Conservation (phyloP, 2,113 vertebrate species). For the Syngnathus scovelli region DNA sequence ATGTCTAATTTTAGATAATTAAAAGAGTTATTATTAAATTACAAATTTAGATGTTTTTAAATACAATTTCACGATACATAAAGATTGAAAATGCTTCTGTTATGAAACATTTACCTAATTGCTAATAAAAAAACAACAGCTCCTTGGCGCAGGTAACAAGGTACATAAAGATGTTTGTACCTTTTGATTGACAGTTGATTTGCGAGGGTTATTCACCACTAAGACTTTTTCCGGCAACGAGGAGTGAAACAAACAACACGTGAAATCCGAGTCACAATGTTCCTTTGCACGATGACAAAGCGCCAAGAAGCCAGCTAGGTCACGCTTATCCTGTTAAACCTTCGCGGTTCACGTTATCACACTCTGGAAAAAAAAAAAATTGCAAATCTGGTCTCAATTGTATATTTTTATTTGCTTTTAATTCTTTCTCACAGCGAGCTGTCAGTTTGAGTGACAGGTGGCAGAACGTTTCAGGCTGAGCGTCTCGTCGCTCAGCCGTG, state of each 20-base stretch:
- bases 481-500: slow-evolving; percentile 65
- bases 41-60: neutral
- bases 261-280: neutral
- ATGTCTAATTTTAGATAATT: neutral
- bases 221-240: neutral
- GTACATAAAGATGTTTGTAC: neutral
- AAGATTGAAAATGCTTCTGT: neutral
- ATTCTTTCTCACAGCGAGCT: slow-evolving; percentile 64
- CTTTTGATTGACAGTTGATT: slow-evolving; percentile 37
- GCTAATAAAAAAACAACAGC: neutral
- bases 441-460: slow-evolving; percentile 74
- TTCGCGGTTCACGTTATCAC: neutral
- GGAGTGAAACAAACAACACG: neutral
- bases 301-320: neutral
- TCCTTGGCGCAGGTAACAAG: neutral
- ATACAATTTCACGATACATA: neutral
- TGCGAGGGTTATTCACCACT: neutral
- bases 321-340: neutral
- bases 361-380: slow-evolving; percentile 19
- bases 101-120: neutral
- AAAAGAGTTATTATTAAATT: no score
- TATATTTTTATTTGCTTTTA: slow-evolving; percentile 63
- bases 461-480: slow-evolving; percentile 74
- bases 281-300: neutral
- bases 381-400: slow-evolving; percentile 25